Percentiles rank a stretch among this genome's conserved stretches.
Evolutionary conservation across 1,140 invertebrate genomes (phyloP).

Genomic region (Magallana ariakensis): DNA sequence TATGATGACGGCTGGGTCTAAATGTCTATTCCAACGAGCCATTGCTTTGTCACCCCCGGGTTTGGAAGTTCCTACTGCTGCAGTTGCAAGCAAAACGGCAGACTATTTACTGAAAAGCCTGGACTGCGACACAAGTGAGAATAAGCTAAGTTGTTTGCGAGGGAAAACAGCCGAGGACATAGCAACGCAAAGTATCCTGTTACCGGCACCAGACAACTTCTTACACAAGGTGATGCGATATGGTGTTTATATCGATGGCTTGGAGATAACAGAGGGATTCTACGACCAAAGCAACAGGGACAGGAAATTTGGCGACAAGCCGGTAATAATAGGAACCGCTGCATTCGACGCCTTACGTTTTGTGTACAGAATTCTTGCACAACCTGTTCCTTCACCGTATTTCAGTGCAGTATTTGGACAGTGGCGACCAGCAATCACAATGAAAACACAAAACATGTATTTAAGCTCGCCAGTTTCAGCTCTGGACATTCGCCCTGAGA

Average conservation of each 20-base stretch:
- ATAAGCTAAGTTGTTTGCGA: not conserved
- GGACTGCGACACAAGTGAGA: not conserved
- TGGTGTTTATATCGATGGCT: not conserved
- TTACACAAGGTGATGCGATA: not conserved
- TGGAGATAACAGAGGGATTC: not conserved
- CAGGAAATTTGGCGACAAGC: not conserved
- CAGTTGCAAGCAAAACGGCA: not conserved
- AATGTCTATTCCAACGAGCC: not conserved
- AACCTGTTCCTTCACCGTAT: not conserved
- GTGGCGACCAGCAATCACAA: not conserved
- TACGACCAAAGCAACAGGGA: not conserved
- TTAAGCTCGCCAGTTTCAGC: not conserved
- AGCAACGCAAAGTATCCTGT: not conserved
- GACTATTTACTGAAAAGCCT: not conserved
- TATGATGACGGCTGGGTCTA: not conserved
- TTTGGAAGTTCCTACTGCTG: not conserved
- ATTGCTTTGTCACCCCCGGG: not conserved
- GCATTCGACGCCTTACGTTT: not conserved
- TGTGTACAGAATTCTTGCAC: not conserved
- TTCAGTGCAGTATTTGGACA: not conserved
- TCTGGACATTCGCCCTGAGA: not conserved
- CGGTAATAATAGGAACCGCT: not conserved
- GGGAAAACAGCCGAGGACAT: not conserved
- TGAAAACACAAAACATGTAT: not conserved
- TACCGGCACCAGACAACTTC: not conserved